A percentile compares a stretch with the other conserved stretches of the same genome.
These are phyloP conservation scores for Forbesichthys agassizii DNA, from an alignment of 2,113 vertebrate genomes.

Conservation along the genomic window DNA sequence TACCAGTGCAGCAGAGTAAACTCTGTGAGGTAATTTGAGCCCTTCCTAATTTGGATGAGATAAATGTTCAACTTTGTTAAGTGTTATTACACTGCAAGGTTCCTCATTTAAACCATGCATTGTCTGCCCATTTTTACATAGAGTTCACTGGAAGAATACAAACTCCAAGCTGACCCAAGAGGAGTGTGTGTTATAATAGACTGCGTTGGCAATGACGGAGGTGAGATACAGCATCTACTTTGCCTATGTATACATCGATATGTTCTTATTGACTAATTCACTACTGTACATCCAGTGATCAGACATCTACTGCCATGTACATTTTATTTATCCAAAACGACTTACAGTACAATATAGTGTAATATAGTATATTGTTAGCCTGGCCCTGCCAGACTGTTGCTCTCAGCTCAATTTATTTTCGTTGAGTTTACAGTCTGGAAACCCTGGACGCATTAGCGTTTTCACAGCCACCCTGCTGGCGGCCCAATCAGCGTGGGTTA, in stretches of 20 bases:
- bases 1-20: constrained; percentile 8
- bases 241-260: too few relatives aligned
- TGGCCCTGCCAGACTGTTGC: too few relatives aligned
- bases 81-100: neutral
- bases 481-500: too few relatives aligned
- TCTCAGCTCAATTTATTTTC: too few relatives aligned
- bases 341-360: too few relatives aligned
- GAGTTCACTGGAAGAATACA: constrained; percentile 76
- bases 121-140: constrained; percentile 40
- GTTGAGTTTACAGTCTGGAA: too few relatives aligned
- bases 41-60: neutral
- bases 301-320: neutral
- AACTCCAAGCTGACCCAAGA: constrained; percentile 76
- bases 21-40: constrained; percentile 45
- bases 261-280: neutral
- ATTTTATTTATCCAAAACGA: too few relatives aligned
- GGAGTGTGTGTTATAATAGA: constrained; percentile 93
- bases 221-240: constrained; percentile 68
- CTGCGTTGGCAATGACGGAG: constrained; percentile 85
- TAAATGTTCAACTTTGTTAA: neutral
- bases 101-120: neutral
- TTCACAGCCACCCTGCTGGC: too few relatives aligned
- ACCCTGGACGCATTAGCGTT: too few relatives aligned
- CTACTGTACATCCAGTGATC: neutral
- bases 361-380: too few relatives aligned